phyloP scores from a whole-genome alignment of 1,140 invertebrate genomes.

The Camponotus floridanus region DNA sequence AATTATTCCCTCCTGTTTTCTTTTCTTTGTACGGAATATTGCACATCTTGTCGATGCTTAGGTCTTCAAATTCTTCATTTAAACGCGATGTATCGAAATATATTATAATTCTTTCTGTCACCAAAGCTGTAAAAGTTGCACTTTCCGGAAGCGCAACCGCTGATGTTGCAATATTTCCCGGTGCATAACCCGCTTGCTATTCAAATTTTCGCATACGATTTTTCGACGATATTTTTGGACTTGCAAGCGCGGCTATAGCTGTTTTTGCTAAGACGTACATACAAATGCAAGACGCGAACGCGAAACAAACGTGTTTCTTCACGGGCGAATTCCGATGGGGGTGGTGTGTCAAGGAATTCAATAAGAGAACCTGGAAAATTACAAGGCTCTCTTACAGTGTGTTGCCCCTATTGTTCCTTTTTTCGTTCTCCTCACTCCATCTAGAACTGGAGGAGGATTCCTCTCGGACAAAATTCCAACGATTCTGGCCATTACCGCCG shows the following conservation, averaged over 20 bases:
- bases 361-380: slow-evolving; percentile 64
- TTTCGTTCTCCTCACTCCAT: not conserved
- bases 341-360: slow-evolving; percentile 47
- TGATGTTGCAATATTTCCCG: slow-evolving; percentile 12
- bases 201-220: slow-evolving; percentile 14
- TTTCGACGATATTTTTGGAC: slow-evolving; percentile 22
- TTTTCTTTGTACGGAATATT: not conserved
- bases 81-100: not conserved
- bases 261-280: slow-evolving; percentile 41
- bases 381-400: slow-evolving; percentile 35
- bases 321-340: slow-evolving; percentile 12
- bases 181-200: slow-evolving; percentile 17
- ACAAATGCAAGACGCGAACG: slow-evolving; percentile 31
- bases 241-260: slow-evolving; percentile 19
- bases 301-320: slow-evolving; percentile 6
- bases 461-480: slow-evolving; percentile 65
- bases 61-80: not conserved
- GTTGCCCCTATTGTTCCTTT: not conserved
- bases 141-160: not conserved
- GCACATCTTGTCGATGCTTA: too few relatives aligned
- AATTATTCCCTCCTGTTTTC: not conserved
- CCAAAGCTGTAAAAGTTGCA: not conserved
- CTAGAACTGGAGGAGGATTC: slow-evolving; percentile 21
- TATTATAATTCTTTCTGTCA: not conserved
- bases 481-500: slow-evolving; percentile 48